These are phyloP conservation scores for Heliconius ethilla DNA, from an alignment of 2,888 invertebrate genomes.

Conservation along the genomic window DNA sequence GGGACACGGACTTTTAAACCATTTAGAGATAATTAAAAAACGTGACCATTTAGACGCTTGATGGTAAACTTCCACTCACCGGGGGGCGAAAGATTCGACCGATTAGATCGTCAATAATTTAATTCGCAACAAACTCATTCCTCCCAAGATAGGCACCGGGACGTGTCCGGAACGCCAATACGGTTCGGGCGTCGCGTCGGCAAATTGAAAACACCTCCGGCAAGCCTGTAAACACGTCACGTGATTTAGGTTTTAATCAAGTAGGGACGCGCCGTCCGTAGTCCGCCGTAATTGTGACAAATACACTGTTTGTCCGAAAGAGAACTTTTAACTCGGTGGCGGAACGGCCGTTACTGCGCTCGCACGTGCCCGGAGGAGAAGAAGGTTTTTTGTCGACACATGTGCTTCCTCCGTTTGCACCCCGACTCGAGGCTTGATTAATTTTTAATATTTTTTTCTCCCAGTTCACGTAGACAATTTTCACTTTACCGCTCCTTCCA, in stretches of 20 bases:
- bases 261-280: slow-evolving; percentile 78
- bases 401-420: slow-evolving; percentile 66
- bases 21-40: slow-evolving; percentile 76
- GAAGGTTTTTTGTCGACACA: slow-evolving; percentile 80
- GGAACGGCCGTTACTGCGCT: slow-evolving; percentile 75
- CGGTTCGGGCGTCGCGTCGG: slow-evolving; percentile 75
- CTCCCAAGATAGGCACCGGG: slow-evolving; percentile 75
- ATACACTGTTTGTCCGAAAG: slow-evolving; percentile 82
- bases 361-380: slow-evolving; percentile 77
- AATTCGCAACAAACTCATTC: slow-evolving; percentile 80
- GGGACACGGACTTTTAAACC: slow-evolving; percentile 63
- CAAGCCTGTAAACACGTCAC: slow-evolving; percentile 82
- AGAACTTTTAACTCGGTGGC: slow-evolving; percentile 79
- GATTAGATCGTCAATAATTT: slow-evolving; percentile 81
- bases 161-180: slow-evolving; percentile 81
- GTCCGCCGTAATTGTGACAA: slow-evolving; percentile 81
- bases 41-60: slow-evolving; percentile 62
- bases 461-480: slow-evolving; percentile 82
- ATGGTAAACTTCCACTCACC: slow-evolving; percentile 49
- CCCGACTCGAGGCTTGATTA: slow-evolving; percentile 70
- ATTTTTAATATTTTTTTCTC: slow-evolving; percentile 81
- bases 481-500: slow-evolving; percentile 77
- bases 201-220: slow-evolving; percentile 82
- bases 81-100: slow-evolving; percentile 62
- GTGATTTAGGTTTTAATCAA: slow-evolving; percentile 83